Conservation (phyloP, 2,888 invertebrate species). For the Hanleya hanleyi region DNA sequence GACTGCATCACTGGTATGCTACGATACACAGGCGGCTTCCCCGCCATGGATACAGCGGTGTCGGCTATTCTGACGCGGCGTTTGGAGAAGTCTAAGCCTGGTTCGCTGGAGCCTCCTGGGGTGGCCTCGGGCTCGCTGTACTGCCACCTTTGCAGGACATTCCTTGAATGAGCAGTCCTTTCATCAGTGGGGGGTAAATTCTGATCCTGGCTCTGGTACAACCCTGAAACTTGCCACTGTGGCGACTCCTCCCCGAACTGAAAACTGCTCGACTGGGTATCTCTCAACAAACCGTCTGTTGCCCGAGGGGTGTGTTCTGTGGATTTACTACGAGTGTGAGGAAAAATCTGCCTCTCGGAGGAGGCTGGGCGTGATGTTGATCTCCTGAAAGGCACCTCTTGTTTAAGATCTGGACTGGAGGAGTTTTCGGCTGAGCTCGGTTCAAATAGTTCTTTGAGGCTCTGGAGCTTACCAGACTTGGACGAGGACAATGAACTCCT, state of each 20-base stretch:
- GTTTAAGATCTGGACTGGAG: constrained; percentile 37
- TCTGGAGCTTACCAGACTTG: constrained; percentile 56
- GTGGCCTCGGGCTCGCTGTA: constrained; percentile 12
- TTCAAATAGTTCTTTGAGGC: constrained; percentile 61
- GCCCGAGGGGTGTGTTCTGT: not conserved
- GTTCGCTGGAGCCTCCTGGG: constrained; percentile 11
- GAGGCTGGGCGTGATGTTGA: constrained; percentile 24
- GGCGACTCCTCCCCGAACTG: too few species aligned
- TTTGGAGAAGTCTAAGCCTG: constrained; percentile 26
- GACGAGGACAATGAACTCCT: constrained; percentile 51
- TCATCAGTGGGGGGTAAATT: not conserved
- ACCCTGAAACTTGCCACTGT: not conserved
- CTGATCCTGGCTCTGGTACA: not conserved
- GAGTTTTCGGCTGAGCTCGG: constrained; percentile 42
- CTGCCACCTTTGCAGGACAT: constrained; percentile 14
- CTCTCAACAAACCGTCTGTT: not conserved
- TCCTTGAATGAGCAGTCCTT: constrained; percentile 10
- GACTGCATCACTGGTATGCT: constrained; percentile 44
- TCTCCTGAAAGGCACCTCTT: constrained; percentile 7
- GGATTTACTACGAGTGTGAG: not conserved
- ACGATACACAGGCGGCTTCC: constrained; percentile 54
- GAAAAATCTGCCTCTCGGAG: not conserved
- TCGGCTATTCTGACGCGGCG: not conserved
- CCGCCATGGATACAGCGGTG: constrained; percentile 8
- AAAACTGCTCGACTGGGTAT: too few species aligned